These are phyloP conservation scores for Chaenodraco wilsoni DNA, from an alignment of 2,797 vertebrate genomes.

Conservation along the genomic window DNA sequence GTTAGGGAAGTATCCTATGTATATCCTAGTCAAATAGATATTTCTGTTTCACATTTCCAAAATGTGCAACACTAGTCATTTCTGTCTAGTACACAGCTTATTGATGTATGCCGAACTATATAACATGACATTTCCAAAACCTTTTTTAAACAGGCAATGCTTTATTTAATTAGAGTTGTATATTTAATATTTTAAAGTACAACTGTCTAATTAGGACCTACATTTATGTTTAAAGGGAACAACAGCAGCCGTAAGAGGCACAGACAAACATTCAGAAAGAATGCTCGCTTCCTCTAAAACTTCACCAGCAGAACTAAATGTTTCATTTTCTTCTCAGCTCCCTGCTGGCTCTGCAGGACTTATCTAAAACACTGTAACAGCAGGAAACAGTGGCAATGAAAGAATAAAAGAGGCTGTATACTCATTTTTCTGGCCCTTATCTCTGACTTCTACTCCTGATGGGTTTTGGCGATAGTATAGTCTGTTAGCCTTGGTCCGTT, in stretches of 20 bases:
- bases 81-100: too few relatives aligned
- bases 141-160: constrained; percentile 1
- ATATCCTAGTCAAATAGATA: too few relatives aligned
- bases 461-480: constrained; percentile 24
- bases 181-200: neutral
- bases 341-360: constrained; percentile 27
- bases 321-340: constrained; percentile 27
- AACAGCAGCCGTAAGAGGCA: neutral
- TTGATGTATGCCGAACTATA: too few relatives aligned
- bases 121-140: neutral
- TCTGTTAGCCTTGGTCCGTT: constrained; percentile 46
- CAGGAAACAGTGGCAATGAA: constrained; percentile 33
- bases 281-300: constrained; percentile 2
- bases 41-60: too few relatives aligned
- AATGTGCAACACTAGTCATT: too few relatives aligned
- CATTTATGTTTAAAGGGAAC: constrained; percentile 3
- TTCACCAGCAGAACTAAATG: constrained; percentile 1
- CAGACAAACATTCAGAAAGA: constrained; percentile 3
- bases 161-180: constrained; percentile 4
- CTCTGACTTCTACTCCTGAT: constrained; percentile 47
- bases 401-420: constrained; percentile 25
- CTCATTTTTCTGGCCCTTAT: constrained; percentile 52
- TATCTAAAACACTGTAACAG: constrained; percentile 40
- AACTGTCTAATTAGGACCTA: neutral
- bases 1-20: too few relatives aligned